Conservation (phyloP, 2,113 vertebrate genomes). For the Cynoglossus semilaevis region DNA sequence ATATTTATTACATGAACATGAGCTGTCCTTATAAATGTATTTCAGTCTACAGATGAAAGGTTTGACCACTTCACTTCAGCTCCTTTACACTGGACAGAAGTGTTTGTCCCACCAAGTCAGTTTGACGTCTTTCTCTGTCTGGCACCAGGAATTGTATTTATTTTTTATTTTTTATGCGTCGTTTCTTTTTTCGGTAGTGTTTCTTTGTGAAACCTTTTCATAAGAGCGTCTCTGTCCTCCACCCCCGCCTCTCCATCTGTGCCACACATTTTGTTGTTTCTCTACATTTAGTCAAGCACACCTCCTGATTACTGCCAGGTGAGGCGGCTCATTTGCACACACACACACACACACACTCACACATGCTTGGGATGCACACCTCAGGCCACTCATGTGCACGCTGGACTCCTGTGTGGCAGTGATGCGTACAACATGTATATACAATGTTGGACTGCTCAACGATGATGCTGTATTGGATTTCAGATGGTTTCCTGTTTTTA, state of each 20-base stretch:
- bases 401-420: constrained; percentile 7
- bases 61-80: no score
- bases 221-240: constrained; percentile 43
- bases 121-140: constrained; percentile 43
- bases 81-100: no score
- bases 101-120: constrained; percentile 39
- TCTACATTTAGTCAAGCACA: constrained; percentile 39
- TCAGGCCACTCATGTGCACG: constrained; percentile 2
- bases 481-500: no score
- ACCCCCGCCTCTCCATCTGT: constrained; percentile 63
- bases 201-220: constrained; percentile 39
- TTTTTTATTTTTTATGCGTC: constrained; percentile 11
- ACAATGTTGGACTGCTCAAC: no score
- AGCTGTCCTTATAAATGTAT: no score
- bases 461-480: no score
- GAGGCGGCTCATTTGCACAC: constrained; percentile 20
- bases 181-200: constrained; percentile 25
- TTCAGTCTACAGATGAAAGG: no score
- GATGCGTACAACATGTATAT: constrained; percentile 1
- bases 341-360: not conserved
- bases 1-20: no score
- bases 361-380: constrained; percentile 5
- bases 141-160: constrained; percentile 23
- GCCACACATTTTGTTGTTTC: constrained; percentile 53
- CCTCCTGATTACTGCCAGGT: constrained; percentile 63